Base-by-base conservation (phyloP, 2,113 vertebrate genomes). In the Leptobrachium ailaonicum region DNA sequence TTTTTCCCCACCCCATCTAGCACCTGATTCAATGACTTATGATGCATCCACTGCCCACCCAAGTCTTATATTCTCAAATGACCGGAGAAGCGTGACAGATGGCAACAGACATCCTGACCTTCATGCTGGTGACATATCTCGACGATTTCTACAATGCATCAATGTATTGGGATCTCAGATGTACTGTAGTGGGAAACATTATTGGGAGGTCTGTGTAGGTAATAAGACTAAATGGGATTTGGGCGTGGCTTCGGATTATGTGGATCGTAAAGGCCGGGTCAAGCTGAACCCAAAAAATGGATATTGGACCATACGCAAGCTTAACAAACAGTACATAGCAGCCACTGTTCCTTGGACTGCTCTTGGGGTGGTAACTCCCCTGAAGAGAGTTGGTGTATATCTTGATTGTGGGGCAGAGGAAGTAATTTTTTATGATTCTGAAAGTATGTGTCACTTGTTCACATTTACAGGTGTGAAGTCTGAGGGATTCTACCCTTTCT, bases 141-240 rank as follows among this genome's bases (percentile, higher is more conserved):
- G 87, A 53, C 92, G 94, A 41, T 96, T 96, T 84, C 66, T 89
- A 1, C 93, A 95, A 89, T 94, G 94, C 0, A 93, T 97, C 75
- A 96, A 96, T 0, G 83, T 96, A 12, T 88, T 96, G 76, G 86
- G 87, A 1, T 69, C 84, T 0, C 91, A 93, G 85, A 86, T 88
- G 66, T 96, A 95, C 6, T 73, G 86, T 75, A 85, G 85, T 0
- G 95, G 95, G 50, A 88, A 1, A 7, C 94, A 95, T 88, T 96
- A 96, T 86, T 95, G 95, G 95, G 95, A 96, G 84, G 94, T 96
- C 6, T 92, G 90, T 50, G 94, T 97, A 82, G 93, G 91, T 73
- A 85, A 83, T 73, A 96, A 94, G 66, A 87, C 90, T 71, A 96
- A 96, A 79, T 96, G 95, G 96, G 96, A 95, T 83, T 68, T 96